phyloP scores from a whole-genome alignment of 1,140 invertebrate species.

The Papilio xuthus region DNA sequence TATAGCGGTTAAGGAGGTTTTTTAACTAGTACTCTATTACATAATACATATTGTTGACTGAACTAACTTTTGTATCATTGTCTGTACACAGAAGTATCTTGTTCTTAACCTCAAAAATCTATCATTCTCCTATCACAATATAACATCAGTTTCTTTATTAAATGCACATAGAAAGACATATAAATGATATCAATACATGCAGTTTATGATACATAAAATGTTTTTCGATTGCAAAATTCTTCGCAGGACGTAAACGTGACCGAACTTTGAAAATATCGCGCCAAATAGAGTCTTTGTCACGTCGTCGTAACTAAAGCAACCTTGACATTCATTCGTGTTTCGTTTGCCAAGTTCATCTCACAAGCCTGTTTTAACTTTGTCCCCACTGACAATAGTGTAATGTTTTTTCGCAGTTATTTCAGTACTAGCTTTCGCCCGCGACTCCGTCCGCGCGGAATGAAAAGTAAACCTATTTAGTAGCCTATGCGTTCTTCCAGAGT shows the following conservation, averaged over 20 bases:
- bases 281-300: neutral
- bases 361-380: neutral
- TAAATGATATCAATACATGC: neutral
- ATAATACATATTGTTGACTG: too few relatives aligned
- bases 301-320: neutral
- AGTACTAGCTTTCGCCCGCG: too few relatives aligned
- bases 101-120: neutral
- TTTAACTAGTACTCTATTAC: constrained; percentile 6
- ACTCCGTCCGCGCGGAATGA: too few relatives aligned
- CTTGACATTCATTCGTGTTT: constrained; percentile 27
- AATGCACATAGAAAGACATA: neutral
- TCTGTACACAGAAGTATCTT: too few relatives aligned
- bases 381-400: neutral
- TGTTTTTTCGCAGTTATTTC: too few relatives aligned
- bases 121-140: neutral
- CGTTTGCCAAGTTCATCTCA: neutral
- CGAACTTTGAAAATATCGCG: neutral
- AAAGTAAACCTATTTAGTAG: too few relatives aligned
- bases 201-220: neutral
- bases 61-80: too few relatives aligned
- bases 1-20: too few relatives aligned
- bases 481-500: too few relatives aligned
- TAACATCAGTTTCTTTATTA: neutral
- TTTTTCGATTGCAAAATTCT: neutral
- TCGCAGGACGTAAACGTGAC: neutral